A percentile compares a stretch with the other conserved stretches of the same genome.
phyloP scores from a whole-genome alignment of 2,888 invertebrate genomes.

The Scaptomyza caliginosa region DNA sequence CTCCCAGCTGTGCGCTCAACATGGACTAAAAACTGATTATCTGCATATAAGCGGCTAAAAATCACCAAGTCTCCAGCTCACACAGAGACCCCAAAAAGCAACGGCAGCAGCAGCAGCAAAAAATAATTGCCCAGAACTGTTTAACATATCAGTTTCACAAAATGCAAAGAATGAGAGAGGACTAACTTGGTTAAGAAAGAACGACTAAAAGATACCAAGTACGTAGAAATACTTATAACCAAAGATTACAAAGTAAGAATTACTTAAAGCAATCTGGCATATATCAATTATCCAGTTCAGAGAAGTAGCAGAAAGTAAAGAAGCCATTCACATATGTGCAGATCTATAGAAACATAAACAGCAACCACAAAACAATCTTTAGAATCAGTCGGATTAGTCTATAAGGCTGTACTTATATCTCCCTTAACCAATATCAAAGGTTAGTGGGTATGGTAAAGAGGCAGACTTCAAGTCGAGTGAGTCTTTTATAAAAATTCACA shows the following conservation, averaged over 20 bases:
- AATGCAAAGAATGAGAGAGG: slow-evolving; percentile 17
- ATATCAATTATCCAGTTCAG: no score
- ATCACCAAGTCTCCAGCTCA: slow-evolving; percentile 33
- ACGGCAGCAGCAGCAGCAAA: slow-evolving; percentile 35
- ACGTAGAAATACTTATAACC: neutral
- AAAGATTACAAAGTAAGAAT: neutral
- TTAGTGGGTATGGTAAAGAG: neutral
- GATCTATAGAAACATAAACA: no score
- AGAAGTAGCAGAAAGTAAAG: no score
- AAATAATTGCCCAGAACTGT: slow-evolving; percentile 81
- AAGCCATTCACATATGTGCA: no score
- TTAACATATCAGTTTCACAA: slow-evolving; percentile 68
- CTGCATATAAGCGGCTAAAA: slow-evolving; percentile 76
- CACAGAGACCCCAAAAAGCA: slow-evolving; percentile 7
- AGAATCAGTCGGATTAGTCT: neutral
- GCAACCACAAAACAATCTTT: no score
- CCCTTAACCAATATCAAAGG: neutral
- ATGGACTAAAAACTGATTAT: slow-evolving; percentile 78
- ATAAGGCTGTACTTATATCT: no score
- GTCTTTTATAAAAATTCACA: slow-evolving; percentile 80
- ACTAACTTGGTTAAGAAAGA: neutral
- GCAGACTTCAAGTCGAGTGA: slow-evolving; percentile 53
- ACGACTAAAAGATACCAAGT: neutral
- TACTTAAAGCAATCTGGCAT: no score
- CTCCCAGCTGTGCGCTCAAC: slow-evolving; percentile 62